These are phyloP conservation scores for Acanthopagrus latus DNA, from an alignment of 2,797 vertebrate species.

Conservation along the genomic window DNA sequence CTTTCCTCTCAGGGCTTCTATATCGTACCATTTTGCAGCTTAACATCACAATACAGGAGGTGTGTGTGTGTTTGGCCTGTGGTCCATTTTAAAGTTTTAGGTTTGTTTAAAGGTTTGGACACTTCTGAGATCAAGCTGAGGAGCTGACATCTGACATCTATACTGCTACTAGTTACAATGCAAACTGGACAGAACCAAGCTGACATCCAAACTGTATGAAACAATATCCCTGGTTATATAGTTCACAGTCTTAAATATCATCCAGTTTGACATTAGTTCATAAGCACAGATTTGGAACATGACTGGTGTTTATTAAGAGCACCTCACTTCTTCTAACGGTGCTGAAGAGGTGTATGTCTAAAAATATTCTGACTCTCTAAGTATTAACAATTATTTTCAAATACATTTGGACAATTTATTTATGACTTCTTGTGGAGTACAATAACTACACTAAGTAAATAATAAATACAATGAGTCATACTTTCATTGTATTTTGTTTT, in stretches of 20 bases:
- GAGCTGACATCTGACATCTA: neutral
- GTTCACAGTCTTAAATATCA: neutral
- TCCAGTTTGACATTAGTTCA: neutral
- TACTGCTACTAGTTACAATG: neutral
- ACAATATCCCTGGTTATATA: neutral
- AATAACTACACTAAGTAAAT: neutral
- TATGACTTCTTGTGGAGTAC: neutral
- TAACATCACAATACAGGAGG: no score
- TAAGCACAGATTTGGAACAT: neutral
- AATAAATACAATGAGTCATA: neutral
- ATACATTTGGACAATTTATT: neutral
- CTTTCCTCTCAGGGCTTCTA: no score
- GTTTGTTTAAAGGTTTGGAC: no score
- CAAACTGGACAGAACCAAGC: neutral
- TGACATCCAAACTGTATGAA: neutral
- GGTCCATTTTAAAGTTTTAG: no score
- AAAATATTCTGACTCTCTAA: neutral
- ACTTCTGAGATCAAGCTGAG: no score
- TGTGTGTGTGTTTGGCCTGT: no score
- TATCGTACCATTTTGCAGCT: no score
- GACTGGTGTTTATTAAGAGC: neutral
- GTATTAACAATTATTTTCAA: neutral
- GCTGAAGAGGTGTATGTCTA: no score
- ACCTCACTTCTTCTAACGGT: no score
- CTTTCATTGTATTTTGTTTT: neutral